These are phyloP conservation scores for Drosophila elegans DNA, from an alignment of 1,140 invertebrate genomes.

Conservation along the genomic window DNA sequence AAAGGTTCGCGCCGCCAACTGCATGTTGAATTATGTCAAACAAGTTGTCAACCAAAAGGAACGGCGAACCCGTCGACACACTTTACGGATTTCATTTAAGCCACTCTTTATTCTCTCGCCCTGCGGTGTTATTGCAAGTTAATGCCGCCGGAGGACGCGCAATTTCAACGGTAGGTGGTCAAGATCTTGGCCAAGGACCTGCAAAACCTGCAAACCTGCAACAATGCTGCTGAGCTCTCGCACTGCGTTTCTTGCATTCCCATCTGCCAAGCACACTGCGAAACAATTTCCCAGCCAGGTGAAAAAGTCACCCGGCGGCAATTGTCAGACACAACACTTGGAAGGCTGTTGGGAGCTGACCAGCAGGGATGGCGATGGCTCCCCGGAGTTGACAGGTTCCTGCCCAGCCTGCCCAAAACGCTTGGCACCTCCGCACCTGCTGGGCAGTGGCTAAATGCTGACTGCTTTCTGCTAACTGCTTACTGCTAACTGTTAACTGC, in stretches of 20 bases:
- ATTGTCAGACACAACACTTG: constrained; percentile 54
- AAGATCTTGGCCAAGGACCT: constrained; percentile 10
- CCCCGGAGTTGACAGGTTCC: constrained; percentile 38
- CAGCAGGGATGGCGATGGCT: constrained; percentile 6
- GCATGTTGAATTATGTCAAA: constrained; percentile 74
- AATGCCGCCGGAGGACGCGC: constrained; percentile 13
- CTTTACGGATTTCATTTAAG: constrained; percentile 67
- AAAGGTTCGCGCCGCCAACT: constrained; percentile 56
- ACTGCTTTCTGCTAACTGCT: constrained; percentile 11
- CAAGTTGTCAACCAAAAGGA: constrained; percentile 65
- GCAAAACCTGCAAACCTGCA: background rate
- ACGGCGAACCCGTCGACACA: constrained; percentile 52
- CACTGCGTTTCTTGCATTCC: constrained; percentile 2
- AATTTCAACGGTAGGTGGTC: background rate
- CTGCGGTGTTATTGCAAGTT: constrained; percentile 27
- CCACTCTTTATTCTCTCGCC: constrained; percentile 48
- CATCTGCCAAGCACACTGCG: constrained; percentile 5
- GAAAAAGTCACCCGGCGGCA: constrained; percentile 47
- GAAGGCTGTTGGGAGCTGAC: constrained; percentile 21
- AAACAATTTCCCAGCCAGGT: constrained; percentile 24
- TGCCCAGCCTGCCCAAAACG: background rate
- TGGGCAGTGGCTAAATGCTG: constrained; percentile 40
- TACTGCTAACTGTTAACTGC: constrained; percentile 4
- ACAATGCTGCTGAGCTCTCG: background rate
- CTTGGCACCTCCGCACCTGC: constrained; percentile 41